phyloP scores from a whole-genome alignment of 2,113 vertebrate genomes.

The Neolamprologus longior region DNA sequence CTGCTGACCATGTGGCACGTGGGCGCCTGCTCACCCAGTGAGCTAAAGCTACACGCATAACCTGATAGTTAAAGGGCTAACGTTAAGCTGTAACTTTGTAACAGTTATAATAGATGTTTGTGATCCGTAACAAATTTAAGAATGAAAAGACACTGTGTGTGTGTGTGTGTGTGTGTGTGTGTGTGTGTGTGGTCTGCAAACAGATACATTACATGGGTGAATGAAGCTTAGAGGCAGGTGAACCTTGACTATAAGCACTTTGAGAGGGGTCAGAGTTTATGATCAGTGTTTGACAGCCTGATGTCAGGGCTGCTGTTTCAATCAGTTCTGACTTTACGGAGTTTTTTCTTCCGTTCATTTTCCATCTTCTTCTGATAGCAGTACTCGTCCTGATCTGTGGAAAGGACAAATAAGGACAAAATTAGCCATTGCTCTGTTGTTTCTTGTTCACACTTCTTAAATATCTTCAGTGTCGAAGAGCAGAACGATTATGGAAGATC shows the following conservation, averaged over 20 bases:
- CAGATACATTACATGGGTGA: background rate
- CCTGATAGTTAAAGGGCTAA: background rate
- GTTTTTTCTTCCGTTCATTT: background rate
- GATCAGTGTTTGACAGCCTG: background rate
- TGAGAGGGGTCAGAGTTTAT: background rate
- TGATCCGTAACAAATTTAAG: background rate
- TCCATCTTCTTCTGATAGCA: background rate
- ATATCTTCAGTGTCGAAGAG: background rate
- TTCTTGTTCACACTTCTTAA: background rate
- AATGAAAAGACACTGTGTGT: background rate
- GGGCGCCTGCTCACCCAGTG: background rate
- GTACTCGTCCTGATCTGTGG: background rate
- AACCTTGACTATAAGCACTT: background rate
- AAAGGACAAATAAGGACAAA: background rate
- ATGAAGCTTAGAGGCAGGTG: constrained; percentile 10
- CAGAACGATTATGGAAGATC: background rate
- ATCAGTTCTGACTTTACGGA: background rate
- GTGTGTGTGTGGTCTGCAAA: background rate
- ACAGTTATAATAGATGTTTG: background rate
- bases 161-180: background rate
- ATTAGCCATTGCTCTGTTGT: background rate
- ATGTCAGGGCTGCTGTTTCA: background rate
- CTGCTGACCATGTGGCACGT: background rate
- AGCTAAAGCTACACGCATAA: background rate
- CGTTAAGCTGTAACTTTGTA: background rate